Conservation (phyloP, 2,888 invertebrate species). For the Drosophila merina region DNA sequence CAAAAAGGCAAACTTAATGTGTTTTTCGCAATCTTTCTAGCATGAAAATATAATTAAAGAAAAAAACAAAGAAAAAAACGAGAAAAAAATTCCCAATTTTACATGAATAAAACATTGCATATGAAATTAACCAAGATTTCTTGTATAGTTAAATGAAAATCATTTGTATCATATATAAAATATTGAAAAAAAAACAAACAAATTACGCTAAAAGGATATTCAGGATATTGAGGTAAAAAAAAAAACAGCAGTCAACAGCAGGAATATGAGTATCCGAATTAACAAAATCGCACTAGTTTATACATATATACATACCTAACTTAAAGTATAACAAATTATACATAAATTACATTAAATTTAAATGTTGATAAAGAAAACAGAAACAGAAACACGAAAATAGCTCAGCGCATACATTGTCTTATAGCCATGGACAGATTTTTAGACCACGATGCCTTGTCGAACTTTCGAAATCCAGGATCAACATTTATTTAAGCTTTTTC, state of each 20-base stretch:
- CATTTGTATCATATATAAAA: conserved; percentile 75
- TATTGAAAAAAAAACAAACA: conserved; percentile 33
- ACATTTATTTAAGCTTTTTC: neutral
- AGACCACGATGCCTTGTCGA: neutral
- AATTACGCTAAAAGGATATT: conserved; percentile 53
- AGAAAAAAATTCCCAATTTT: conserved; percentile 57
- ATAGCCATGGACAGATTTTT: conserved; percentile 1
- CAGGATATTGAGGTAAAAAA: conserved; percentile 36
- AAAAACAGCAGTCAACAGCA: conserved; percentile 13
- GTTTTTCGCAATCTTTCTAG: conserved; percentile 59
- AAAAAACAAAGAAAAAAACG: neutral
- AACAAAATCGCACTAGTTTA: conserved; percentile 49
- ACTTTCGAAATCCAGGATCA: neutral
- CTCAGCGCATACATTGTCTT: conserved; percentile 56
- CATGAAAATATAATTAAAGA: conserved; percentile 46
- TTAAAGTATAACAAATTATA: conserved; percentile 64
- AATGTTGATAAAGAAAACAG: conserved; percentile 60
- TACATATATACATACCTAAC: conserved; percentile 42
- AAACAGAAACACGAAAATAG: conserved; percentile 19
- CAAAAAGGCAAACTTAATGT: conserved; percentile 45
- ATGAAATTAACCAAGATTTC: conserved; percentile 67
- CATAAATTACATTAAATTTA: conserved; percentile 72
- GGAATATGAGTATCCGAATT: conserved; percentile 11
- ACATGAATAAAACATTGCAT: conserved; percentile 43
- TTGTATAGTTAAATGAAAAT: conserved; percentile 74